Evolutionary conservation across 2,797 vertebrate genomes (phyloP).

Genomic region (Argentina silus): DNA sequence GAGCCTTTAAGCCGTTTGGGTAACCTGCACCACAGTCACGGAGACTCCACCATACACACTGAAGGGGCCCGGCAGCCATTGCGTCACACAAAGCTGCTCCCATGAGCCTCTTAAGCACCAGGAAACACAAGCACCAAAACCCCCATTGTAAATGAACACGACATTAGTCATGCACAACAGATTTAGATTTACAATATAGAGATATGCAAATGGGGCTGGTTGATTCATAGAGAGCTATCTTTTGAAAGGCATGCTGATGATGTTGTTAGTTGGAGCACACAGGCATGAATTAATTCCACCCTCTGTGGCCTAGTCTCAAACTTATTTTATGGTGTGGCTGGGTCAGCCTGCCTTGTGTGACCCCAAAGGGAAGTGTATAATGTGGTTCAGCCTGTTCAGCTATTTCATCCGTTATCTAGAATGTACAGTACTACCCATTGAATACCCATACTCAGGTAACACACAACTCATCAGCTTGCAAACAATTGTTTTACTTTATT

Average conservation of each 20-base stretch:
- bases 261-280: conserved; percentile 18
- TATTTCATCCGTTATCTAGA: not conserved
- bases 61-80: conserved; percentile 12
- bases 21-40: conserved; percentile 7
- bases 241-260: conserved; percentile 18
- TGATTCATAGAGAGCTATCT: not conserved
- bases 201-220: conserved; percentile 44
- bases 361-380: conserved; percentile 5
- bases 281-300: conserved; percentile 1
- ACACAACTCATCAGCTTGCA: not conserved
- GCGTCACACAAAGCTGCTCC: conserved; percentile 42
- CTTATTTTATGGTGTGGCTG: not conserved
- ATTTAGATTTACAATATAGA: conserved; percentile 50
- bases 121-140: conserved; percentile 47
- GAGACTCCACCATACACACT: conserved; percentile 1
- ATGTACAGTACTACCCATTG: not conserved
- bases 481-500: too few species aligned
- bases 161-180: conserved; percentile 57
- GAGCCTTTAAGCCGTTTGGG: conserved; percentile 21
- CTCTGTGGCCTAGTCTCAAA: not conserved
- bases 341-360: not conserved
- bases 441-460: not conserved
- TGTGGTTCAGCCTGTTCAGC: not conserved
- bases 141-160: conserved; percentile 51
- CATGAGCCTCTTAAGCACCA: conserved; percentile 45